Base-by-base conservation (phyloP, 2,113 vertebrate species). In the Oophaga pumilio region DNA sequence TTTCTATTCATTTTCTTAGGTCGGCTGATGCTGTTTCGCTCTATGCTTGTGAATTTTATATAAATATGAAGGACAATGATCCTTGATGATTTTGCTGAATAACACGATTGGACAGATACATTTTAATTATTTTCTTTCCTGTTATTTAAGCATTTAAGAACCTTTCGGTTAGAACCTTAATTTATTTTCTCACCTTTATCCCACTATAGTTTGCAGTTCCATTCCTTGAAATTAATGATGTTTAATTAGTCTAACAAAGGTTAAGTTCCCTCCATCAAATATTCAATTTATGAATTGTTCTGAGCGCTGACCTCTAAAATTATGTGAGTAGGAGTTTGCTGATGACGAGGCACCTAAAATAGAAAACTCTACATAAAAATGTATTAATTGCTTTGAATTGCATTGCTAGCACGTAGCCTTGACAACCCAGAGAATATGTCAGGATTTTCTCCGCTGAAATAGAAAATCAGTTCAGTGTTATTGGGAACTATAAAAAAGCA, bases 351-450 rank as follows among this genome's bases (percentile, higher is more conserved):
- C 33, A 68, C 80, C 43, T 8, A 88, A 88, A 88, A 88, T 84
- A 84, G 81, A 84, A 87, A 84, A 84, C 73, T 83, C 80, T 62
- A 76, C 79, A 77, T 83, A 76, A 88, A 88, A 66, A 84, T 86
- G 49, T 43, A 76, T 56, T 33, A 57, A 73, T 88, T 52, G 81
- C 80, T 76, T 68, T 66, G 80, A 52, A 77, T 77, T 84, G 49
- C 80, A 68, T 88, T 84, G 74, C 43, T 74, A 76, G 57, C n/a
- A 53, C 13, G 87, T 84, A 88, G 81, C 81, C 87, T 88, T 88
- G 87, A 88, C 87, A 88, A 88, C 87, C 77, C 20, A 24, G 53
- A 28, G 52, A 84, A 84, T 66, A 79, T 86, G 85, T 68, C 59
- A 69, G 59, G 85, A 53, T 68, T 79, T 86, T 86, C 59, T 86